A percentile compares a stretch with the other conserved stretches of the same genome.
Evolutionary conservation across 2,113 vertebrate species (phyloP).

Genomic region (Pteropus alecto): DNA sequence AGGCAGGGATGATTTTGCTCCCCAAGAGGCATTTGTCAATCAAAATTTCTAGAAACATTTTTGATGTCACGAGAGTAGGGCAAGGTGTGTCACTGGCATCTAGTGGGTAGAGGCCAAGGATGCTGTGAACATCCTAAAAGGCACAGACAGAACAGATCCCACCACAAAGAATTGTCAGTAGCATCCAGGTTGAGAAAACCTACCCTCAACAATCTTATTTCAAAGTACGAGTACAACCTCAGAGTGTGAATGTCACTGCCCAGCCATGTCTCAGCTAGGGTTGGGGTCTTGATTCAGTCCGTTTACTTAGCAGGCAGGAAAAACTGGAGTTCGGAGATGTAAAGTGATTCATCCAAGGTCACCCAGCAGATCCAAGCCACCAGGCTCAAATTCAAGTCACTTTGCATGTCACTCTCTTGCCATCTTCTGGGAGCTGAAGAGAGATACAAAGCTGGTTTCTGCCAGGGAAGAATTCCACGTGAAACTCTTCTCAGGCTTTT

Average conservation of each 20-base stretch:
- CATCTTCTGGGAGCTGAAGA: not conserved
- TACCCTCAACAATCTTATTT: not conserved
- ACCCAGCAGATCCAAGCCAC: not conserved
- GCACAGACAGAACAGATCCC: no score
- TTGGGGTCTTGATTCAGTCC: not conserved
- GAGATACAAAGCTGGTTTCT: not conserved
- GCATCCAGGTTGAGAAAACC: not conserved
- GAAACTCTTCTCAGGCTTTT: not conserved
- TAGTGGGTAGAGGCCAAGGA: not conserved
- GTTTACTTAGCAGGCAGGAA: not conserved
- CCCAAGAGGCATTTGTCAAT: not conserved
- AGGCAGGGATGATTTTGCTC: not conserved
- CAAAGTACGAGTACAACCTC: not conserved
- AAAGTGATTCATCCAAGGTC: not conserved
- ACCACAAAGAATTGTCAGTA: not conserved
- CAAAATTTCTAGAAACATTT: not conserved
- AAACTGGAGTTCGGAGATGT: not conserved
- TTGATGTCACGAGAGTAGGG: not conserved
- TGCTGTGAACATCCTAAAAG: fast-evolving
- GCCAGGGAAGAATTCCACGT: no score
- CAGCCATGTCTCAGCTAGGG: not conserved
- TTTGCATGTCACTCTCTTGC: not conserved
- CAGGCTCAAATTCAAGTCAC: not conserved
- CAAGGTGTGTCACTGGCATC: not conserved
- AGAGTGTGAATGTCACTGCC: not conserved